These are phyloP conservation scores for Hippocampus kuda DNA, from an alignment of 2,797 vertebrate genomes.

Conservation along the genomic window DNA sequence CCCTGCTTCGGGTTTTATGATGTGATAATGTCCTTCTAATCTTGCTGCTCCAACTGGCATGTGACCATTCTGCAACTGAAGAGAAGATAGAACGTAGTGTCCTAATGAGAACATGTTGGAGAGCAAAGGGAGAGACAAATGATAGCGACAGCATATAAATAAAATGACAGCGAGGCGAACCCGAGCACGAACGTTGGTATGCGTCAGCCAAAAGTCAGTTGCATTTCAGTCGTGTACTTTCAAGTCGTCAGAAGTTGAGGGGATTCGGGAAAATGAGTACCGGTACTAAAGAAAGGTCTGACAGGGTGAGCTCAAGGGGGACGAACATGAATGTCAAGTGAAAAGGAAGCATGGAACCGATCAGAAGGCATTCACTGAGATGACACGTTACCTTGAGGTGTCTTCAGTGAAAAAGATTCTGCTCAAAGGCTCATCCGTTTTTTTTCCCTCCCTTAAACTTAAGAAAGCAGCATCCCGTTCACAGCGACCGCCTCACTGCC, in stretches of 20 bases:
- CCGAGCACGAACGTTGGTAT: background rate
- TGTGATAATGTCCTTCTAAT: background rate
- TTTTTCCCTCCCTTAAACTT: constrained; percentile 3
- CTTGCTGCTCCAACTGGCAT: too few species aligned
- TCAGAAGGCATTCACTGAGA: constrained; percentile 13
- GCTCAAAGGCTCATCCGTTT: constrained; percentile 4
- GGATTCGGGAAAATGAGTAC: constrained; percentile 19
- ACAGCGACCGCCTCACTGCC: background rate
- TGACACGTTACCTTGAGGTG: constrained; percentile 25
- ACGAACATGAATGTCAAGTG: constrained; percentile 15
- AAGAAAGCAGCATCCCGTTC: background rate
- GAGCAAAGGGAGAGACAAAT: background rate
- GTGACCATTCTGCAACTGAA: too few species aligned
- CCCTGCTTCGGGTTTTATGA: constrained; percentile 34
- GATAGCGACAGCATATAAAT: background rate
- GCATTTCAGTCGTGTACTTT: background rate
- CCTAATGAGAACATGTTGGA: background rate
- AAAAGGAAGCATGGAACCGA: constrained; percentile 16
- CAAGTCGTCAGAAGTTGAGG: constrained; percentile 3
- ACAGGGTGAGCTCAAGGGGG: constrained; percentile 6
- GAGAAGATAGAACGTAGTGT: background rate
- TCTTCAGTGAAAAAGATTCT: constrained; percentile 2
- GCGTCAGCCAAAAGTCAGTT: background rate
- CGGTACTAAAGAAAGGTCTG: constrained; percentile 15
- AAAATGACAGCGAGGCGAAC: too few species aligned